These are phyloP conservation scores for Rousettus madagascariensis DNA, from an alignment of 2,797 vertebrate species.

Conservation along the genomic window DNA sequence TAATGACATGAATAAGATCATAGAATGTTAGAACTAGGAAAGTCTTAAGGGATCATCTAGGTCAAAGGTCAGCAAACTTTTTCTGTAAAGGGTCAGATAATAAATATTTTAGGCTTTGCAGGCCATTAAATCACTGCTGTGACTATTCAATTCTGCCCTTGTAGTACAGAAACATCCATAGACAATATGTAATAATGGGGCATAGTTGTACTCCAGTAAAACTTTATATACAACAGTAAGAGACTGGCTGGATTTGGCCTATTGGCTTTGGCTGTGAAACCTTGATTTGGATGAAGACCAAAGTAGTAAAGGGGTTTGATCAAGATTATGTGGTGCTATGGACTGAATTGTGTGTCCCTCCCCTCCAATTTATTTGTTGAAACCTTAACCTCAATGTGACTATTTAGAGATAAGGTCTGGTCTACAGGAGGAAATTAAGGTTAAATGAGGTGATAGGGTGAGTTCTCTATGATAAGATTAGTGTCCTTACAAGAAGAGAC, in stretches of 20 bases:
- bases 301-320: not conserved
- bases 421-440: not conserved
- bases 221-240: not conserved
- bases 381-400: not conserved
- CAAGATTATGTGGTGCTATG: not conserved
- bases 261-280: not conserved
- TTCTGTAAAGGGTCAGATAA: not conserved
- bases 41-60: not conserved
- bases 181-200: not conserved
- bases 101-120: not conserved
- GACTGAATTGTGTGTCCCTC: not conserved
- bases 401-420: not conserved
- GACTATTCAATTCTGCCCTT: not conserved
- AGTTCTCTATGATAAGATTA: no score
- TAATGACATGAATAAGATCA: not conserved
- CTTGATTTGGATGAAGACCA: not conserved
- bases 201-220: not conserved
- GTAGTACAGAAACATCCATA: not conserved
- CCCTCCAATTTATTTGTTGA: not conserved
- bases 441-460: not conserved
- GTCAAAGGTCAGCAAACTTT: not conserved
- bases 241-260: not conserved
- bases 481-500: no score
- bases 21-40: not conserved
- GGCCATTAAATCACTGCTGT: not conserved